Conservation (phyloP, 2,797 vertebrate species). For the Syndactyla subalaris region DNA sequence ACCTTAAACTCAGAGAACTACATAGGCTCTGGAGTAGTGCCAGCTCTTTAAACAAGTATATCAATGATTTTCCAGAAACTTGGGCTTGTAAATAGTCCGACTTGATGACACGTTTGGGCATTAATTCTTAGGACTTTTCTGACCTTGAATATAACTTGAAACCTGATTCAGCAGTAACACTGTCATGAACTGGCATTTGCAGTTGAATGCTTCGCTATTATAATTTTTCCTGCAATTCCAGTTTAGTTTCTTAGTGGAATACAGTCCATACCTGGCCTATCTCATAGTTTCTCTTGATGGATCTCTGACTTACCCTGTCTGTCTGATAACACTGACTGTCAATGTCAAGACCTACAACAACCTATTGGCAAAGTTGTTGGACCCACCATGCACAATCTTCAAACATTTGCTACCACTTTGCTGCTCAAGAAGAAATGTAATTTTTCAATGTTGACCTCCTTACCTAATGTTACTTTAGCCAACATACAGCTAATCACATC, state of each 20-base stretch:
- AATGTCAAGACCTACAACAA: neutral
- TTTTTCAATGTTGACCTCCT: neutral
- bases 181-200: neutral
- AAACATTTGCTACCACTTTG: neutral
- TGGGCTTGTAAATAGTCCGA: neutral
- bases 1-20: neutral
- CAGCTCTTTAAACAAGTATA: neutral
- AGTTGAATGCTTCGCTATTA: neutral
- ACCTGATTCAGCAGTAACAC: neutral
- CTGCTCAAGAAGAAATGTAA: neutral
- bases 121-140: slow-evolving; percentile 4
- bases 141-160: neutral
- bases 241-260: neutral
- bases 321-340: neutral
- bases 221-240: neutral
- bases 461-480: neutral
- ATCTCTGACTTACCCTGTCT: neutral
- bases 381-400: neutral
- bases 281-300: neutral
- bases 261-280: neutral
- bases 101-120: neutral
- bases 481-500: neutral
- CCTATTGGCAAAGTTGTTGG: neutral
- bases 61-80: neutral
- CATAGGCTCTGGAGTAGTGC: neutral